Evolutionary conservation across 2,888 invertebrate species (phyloP), one percentile per base, ranked within the genome.

Genomic region (Apodemia hepburni): DNA sequence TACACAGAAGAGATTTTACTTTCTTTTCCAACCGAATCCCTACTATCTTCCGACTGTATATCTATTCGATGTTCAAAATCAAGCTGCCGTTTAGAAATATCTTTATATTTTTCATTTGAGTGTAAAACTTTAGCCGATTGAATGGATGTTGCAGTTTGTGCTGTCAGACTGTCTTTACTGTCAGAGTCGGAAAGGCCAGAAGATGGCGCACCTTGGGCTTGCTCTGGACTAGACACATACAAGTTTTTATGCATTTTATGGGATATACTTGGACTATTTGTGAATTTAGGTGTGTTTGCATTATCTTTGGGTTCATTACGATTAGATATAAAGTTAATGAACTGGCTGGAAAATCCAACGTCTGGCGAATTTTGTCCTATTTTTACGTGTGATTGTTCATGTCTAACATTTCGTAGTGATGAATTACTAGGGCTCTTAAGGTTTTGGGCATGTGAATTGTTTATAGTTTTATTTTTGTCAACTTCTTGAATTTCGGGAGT

Each of bases 231-330:
- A 17, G 89, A 89, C 15, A 90, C 92, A 72, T 92, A 92, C 63
- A 92, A 77, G 70, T 91, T 92, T 76, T 90, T 92, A 73, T 90
- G 92, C 89, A 88, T 92, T 74, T 87, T 92, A 71, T 85, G 92
- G 58, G 84, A 89, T 79, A 92, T 92, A 70, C 79, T 92, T 3
- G 90, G 92, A 70, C 92, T 92, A 70, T 87, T 92, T 17, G 81
- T 84, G 73, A 92, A 92, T 72, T 92, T 92, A 66, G 92, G 91
- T 51, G 92, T 92, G 70, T 92, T 92, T 0, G 92, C 92, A 71
- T 91, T 90, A 70, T 92, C 92, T 72, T 92, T 92, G 42, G 92
- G 92, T 74, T 92, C 92, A 73, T 92, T 92, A 72, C 92, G 84
- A 70, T 88, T 87, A 7, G 92, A 83, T 71, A 87, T 92, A 71